Evolutionary conservation across 2,888 invertebrate species (phyloP).

Genomic region (Galerucella pusilla): DNA sequence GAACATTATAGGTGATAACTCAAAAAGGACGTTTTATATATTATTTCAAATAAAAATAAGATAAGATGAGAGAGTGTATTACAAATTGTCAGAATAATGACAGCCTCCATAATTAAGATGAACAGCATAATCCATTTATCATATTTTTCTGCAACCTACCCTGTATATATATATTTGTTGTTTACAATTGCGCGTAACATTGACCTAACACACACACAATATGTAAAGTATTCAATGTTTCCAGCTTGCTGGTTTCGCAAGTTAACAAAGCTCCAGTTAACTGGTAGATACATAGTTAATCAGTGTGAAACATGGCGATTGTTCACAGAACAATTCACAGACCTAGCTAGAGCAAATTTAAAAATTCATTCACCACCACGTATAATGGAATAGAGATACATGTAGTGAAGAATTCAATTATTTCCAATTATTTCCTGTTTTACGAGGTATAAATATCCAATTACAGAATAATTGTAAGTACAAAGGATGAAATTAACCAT

Average conservation of each 20-base stretch:
- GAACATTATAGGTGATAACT: no score
- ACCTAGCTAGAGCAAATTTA: slow-evolving; percentile 15
- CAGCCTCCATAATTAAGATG: no score
- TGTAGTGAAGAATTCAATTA: background rate
- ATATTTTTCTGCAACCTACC: background rate
- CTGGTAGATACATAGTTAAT: slow-evolving; percentile 35
- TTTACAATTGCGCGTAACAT: slow-evolving; percentile 10
- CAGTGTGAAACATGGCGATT: slow-evolving; percentile 42
- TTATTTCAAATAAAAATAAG: no score
- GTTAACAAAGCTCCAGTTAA: slow-evolving; percentile 37
- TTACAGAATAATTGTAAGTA: no score
- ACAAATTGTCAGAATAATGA: no score
- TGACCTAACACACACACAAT: slow-evolving; percentile 25
- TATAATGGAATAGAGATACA: background rate
- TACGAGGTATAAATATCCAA: background rate
- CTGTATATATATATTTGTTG: slow-evolving; percentile 11
- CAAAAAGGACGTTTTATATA: no score
- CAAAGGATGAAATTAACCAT: no score
- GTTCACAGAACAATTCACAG: slow-evolving; percentile 39
- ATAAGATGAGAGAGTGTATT: no score
- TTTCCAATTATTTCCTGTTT: background rate
- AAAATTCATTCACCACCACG: background rate
- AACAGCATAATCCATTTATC: background rate
- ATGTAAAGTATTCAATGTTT: slow-evolving; percentile 38
- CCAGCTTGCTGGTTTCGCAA: slow-evolving; percentile 37